Evolutionary conservation across 2,888 invertebrate species (phyloP), one percentile per base, ranked within the genome.

Genomic region (Dynastes maya): DNA sequence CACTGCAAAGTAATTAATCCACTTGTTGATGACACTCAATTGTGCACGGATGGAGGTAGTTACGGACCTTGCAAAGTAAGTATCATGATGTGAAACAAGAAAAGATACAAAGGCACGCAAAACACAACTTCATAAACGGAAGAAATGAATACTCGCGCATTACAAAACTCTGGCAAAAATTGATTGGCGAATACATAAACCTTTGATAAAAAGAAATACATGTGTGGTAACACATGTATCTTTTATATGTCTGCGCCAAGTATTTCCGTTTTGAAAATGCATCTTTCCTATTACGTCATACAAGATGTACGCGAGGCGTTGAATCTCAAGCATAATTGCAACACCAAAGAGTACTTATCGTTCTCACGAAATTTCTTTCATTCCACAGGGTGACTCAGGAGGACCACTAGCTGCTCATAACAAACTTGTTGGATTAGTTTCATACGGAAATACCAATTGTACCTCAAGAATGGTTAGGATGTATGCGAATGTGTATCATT

Each of bases 301-400:
- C 29, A 29, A 61, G 61, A 61, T 27, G 32, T 32, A 32, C 32
- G 32, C 32, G 32, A 32, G 32, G 4, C 9, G 77, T 82, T 80
- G 78, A 80, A 80, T 22, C 22, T 22, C 22, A 22, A 22, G 22
- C 22, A 22, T 22, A 22, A 22, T 22, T 22, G 22, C 22, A 22
- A 22, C 22, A 22, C 22, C 22, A 22, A 22, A 22, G 22, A 22
- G 22, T 22, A 82, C 64, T 51, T 77, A 71, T 37, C 16, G n/a
- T 29, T 40, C 16, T 16, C 11, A 37, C 37, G n/a, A 8, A 22
- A 64, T 37, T 5, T 45, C 5, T 13, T 11, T 74, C 32, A 16
- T 55, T 61, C 5, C 11, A 61, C 27, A 78, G 78, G 78, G 78
- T 5, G 78, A 78, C 49, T 78, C 78, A 5, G 78, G 78, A 49